Base-by-base conservation (phyloP, 2,888 invertebrate genomes). In the Aporophyla lueneburgensis region DNA sequence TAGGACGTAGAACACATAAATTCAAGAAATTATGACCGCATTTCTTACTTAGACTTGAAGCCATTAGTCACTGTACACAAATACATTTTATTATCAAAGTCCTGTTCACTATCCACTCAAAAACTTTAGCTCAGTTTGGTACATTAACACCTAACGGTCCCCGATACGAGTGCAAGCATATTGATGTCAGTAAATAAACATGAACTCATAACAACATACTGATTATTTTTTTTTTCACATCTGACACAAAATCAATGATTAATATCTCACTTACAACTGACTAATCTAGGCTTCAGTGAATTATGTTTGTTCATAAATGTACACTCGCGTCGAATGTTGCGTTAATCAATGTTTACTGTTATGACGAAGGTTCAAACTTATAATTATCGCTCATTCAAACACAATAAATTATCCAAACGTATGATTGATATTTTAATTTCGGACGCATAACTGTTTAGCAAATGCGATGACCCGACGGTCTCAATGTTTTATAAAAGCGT, bases 351-450 rank as follows among this genome's bases (percentile, higher is more conserved):
- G 68, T 88, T 85, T 88, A 88, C 88, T 80, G 88, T 88, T 88
- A 88, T 27, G 65, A 62, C 40, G 43, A 78, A 86, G 78, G 78
- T 76, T 84, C 77, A 71, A 82, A 73, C 79, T 80, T 80, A 85
- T 89, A 88, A 89, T 88, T 88, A 88, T 84, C 70, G 65, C 79
- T 83, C 87, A 87, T 87, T 87, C 87, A 86, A 87, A 88, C 78
- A 87, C 87, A 85, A 89, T 89, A 86, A 79, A 86, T 86, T 86
- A 87, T 69, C 66, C 72, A 84, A 79, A 85, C 69, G 72, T 86
- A 86, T 90, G 91, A 92, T 90, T 91, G 91, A 91, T 91, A 88
- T 86, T 82, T 87, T 86, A 82, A 88, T 90, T 88, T 84, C 74
- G 87, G 86, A 78, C 87, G 78, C 51, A 76, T 89, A 90, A 91